A percentile compares a stretch with the other conserved stretches of the same genome.
These are phyloP conservation scores for Drosophila multiciliata DNA, from an alignment of 2,888 invertebrate species.

Conservation along the genomic window DNA sequence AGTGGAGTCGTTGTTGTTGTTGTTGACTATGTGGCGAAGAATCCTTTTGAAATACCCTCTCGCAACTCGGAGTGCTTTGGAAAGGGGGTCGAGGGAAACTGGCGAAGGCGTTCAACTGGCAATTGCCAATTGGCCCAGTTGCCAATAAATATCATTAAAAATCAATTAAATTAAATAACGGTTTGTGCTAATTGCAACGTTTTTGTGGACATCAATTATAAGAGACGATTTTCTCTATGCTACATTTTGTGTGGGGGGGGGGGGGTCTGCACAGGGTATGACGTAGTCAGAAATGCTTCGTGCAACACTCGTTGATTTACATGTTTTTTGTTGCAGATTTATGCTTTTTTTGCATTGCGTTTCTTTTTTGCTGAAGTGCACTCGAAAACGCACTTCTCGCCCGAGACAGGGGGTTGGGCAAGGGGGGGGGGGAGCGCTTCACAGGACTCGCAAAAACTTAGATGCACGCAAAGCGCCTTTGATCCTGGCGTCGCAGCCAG, in stretches of 20 bases:
- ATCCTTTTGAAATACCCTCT: neutral
- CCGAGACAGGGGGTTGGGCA: neutral
- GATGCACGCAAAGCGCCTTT: slow-evolving; percentile 70
- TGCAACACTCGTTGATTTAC: neutral
- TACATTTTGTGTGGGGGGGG: neutral
- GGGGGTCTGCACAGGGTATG: neutral
- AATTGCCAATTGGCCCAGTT: neutral
- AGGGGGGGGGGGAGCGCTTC: neutral
- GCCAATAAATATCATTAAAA: neutral
- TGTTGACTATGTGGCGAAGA: neutral
- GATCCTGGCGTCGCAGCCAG: slow-evolving; percentile 66
- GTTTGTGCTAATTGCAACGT: neutral
- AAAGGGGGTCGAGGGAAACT: too few species aligned
- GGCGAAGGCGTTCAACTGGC: neutral
- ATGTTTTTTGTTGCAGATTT: slow-evolving; percentile 8
- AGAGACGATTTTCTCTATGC: neutral
- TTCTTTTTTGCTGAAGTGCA: slow-evolving; percentile 71
- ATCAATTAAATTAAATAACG: neutral
- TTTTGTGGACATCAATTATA: neutral
- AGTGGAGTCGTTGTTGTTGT: neutral
- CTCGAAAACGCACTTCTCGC: slow-evolving; percentile 76
- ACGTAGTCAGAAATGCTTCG: neutral
- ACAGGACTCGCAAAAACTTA: slow-evolving; percentile 44
- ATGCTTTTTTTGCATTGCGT: slow-evolving; percentile 68
- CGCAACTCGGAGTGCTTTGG: neutral